Evolutionary conservation across 2,888 invertebrate genomes (phyloP), one percentile per base, ranked within the genome.

Genomic region (Cartodere bifasciata): DNA sequence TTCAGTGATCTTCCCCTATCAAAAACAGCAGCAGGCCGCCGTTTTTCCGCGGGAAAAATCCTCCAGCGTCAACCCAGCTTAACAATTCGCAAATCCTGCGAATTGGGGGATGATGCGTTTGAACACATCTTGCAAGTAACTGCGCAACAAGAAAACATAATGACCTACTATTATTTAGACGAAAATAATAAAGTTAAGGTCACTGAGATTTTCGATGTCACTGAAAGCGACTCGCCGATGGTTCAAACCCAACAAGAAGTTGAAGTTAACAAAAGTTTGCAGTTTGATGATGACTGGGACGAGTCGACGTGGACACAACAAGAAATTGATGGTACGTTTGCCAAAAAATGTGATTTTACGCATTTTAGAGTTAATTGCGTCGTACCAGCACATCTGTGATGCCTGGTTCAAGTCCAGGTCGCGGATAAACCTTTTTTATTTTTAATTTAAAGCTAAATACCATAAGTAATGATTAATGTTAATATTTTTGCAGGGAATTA

Each of bases 131-230:
- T 76, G 27, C 70, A 72, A 60, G 84, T 83, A 45, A 86, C 88
- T 30, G 67, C 80, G 24, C 78, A 85, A 45, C 86, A 90, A 50
- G 91, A 92, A 45, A 82, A 90, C 1, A 65, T 87, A 5, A 83
- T 91, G 67, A 82, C 88, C 1, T 91, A 85, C 62, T 90, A 91
- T 62, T 92, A 90, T 56, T 74, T 84, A 55, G 88, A 90, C 55
- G 78, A 81, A 46, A 75, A 85, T 48, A 84, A 86, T 58, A 79
- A 84, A 67, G 75, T 86, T 47, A 82, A 83, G 60, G 78, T 88
- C 47, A 86, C 86, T 2, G 86, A 88, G 65, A 87, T 90, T 48
- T 87, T 82, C 55, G 86, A 88, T 57, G 81, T 87, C 51, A 81
- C 83, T 0, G 80, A 83, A 45, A 72, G 75, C 29, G 80, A 82